These are phyloP conservation scores for Nemopilema nomurai DNA, from an alignment of 30 jellyfish, hydroid and myxozoan genomes.

Conservation along the genomic window DNA sequence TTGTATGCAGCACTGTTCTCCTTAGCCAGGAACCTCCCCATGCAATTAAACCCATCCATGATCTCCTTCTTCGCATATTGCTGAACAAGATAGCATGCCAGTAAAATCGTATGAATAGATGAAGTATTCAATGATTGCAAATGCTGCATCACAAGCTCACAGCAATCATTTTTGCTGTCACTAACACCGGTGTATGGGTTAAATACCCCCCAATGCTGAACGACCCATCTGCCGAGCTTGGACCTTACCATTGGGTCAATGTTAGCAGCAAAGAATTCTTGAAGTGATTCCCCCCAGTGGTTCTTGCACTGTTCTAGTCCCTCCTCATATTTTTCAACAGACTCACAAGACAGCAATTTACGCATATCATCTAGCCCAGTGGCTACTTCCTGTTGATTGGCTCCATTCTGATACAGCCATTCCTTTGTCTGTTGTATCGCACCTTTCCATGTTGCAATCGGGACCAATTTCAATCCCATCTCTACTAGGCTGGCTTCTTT, in stretches of 20 bases:
- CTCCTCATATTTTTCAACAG: slow-evolving; percentile 78
- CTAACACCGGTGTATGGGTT: slow-evolving; percentile 88
- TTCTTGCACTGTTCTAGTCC: slow-evolving; percentile 69
- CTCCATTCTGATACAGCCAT: slow-evolving; percentile 87
- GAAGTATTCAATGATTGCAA: slow-evolving; percentile 61
- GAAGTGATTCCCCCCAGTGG: slow-evolving; percentile 78
- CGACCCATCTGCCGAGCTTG: slow-evolving; percentile 80
- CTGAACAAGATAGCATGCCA: slow-evolving; percentile 77
- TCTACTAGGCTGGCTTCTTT: slow-evolving; percentile 64
- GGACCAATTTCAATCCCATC: slow-evolving; percentile 68
- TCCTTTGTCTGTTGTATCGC: slow-evolving; percentile 64
- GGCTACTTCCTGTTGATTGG: slow-evolving; percentile 88
- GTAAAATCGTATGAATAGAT: slow-evolving; percentile 57
- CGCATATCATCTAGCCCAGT: slow-evolving; percentile 85
- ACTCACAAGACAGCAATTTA: slow-evolving; percentile 66
- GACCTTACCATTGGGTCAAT: slow-evolving; percentile 65
- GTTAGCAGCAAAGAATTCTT: slow-evolving; percentile 71
- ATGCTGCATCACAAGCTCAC: slow-evolving; percentile 74
- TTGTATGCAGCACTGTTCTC: slow-evolving; percentile 62
- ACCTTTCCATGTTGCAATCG: slow-evolving; percentile 79
- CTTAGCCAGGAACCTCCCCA: slow-evolving; percentile 71
- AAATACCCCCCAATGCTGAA: slow-evolving; percentile 71
- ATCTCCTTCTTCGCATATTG: slow-evolving; percentile 72
- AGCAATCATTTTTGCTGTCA: slow-evolving; percentile 76
- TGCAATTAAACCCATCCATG: slow-evolving; percentile 55